Base-by-base conservation (phyloP, 2,888 invertebrate genomes). In the Tenthredo amoena region DNA sequence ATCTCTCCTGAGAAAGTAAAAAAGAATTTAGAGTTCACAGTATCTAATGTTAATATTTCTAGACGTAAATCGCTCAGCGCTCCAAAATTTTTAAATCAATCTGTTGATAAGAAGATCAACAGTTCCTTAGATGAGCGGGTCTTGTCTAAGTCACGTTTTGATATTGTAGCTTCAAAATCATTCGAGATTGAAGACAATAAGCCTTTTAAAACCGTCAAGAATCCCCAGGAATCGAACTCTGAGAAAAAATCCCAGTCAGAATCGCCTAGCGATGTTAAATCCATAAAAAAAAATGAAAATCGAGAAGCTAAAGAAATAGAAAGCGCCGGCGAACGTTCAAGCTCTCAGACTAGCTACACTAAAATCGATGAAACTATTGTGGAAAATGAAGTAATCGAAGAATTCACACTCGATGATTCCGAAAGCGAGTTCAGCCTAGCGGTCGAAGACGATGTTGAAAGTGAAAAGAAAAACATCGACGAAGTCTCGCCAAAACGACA, bases 21-120 rank as follows among this genome's bases (percentile, higher is more conserved):
- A 43, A 58, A 81, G 43, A 84, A 76, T 76, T 62, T 77, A 47
- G 83, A 74, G 47, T 55, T 84, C 34, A 58, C 62, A 4, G 65
- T 85, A 10, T 34, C 76, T n/a, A 74, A 43, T 12, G 84, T 83
- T 6, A 34, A 50, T 58, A 55, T 62, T 50, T 26, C 40, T 31
- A 72, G 37, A 82, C n/a, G 26, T 18, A 85, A 81, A 34, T 72
- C 85, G 15, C n/a, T 47, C 7, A 18, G 76, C 15, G 47, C 62
- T 9, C n/a, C 62, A 62, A 31, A n/a, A 21, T 71, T 76, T 10
- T 21, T 43, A 1, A 18, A 21, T 21, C 55, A 72, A 18, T 31
- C 83, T 47, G 7, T 0, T 6, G 74, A 84, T 6, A 37, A 21
- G 31, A 85, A 84, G 21, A 18, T 43, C 2, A 74, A 84, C n/a